These are phyloP conservation scores for Agelaius tricolor DNA, from an alignment of 2,113 vertebrate species.

Conservation along the genomic window DNA sequence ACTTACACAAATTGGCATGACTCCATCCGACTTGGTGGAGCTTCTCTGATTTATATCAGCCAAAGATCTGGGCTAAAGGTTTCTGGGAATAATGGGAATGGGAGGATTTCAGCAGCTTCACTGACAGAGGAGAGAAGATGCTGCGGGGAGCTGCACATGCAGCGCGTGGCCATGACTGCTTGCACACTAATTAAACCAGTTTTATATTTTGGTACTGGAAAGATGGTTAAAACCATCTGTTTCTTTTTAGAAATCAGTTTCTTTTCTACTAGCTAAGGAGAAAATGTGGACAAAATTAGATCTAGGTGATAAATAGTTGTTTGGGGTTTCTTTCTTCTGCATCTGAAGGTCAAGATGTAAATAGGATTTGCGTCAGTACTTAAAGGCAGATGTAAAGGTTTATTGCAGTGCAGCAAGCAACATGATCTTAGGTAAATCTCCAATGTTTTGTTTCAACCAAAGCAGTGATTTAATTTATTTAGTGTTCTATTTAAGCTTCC, in stretches of 20 bases:
- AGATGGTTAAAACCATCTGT: constrained; percentile 49
- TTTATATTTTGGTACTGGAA: constrained; percentile 8
- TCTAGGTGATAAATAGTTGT: constrained; percentile 53
- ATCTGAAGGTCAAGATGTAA: constrained; percentile 5
- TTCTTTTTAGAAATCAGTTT: constrained; percentile 13
- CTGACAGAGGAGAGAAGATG: not conserved
- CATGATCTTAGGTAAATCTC: constrained; percentile 35
- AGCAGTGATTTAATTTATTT: constrained; percentile 6
- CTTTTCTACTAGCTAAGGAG: not conserved
- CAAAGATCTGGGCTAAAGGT: not conserved
- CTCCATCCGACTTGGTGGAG: not conserved
- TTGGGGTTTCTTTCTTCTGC: not conserved
- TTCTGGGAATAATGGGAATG: not conserved
- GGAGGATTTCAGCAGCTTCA: not conserved
- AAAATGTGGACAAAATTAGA: constrained; percentile 34
- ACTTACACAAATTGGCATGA: not conserved
- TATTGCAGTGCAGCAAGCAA: not conserved
- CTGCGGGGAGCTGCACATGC: not conserved
- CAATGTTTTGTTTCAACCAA: not conserved
- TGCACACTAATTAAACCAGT: constrained; percentile 36
- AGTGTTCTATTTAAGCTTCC: not conserved
- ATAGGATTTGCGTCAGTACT: constrained; percentile 31
- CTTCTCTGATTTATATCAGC: not conserved
- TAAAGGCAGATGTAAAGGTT: constrained; percentile 49
- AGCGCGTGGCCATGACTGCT: not conserved